Base-by-base conservation (phyloP, 2,797 vertebrate genomes). In the Spea hammondii region DNA sequence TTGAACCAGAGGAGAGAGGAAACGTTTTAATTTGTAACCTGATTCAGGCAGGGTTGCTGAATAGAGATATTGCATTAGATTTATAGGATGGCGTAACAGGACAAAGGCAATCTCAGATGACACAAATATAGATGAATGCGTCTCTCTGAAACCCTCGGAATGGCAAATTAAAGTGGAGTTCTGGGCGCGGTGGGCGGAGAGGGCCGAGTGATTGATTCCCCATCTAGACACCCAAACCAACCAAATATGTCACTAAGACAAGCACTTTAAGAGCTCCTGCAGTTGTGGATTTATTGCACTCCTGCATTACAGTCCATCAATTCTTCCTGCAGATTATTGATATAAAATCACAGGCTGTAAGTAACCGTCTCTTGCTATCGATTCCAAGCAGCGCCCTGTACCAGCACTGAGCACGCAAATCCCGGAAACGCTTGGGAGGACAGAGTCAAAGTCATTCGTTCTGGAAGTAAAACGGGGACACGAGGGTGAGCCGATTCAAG, bases 131-230 rank as follows among this genome's bases (percentile, higher is more conserved):
- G 91, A 91, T 83, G 85, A 86, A 89, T 87, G 79, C 82, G 68
- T 44, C 4, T 13, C 83, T 5, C 77, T 49, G 54, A 85, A 87
- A 85, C 85, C 86, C 65, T 72, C 84, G 83, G 86, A 82, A 86
- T 70, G 84, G 87, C 85, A 88, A 87, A 91, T 89, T 86, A 90
- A 90, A 89, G 85, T 14, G 5, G 54, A 85, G 86, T 5, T 13
- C 0, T 85, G 17, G 72, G 84, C 85, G 85, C 32, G 70, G 83
- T 8, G 5, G 51, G 82, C 45, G 45, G 59, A 60, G 44, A 84
- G 83, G 83, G 55, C 68, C 88, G 91, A 95, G 72, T 89, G 92
- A 96, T 93, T 91, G 92, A 94, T 94, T 93, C 89, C 83, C 87
- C 89, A 83, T 89, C 91, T 84, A 86, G 85, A 80, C 86, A 80